Evolutionary conservation across 2,113 vertebrate species (phyloP).

Genomic region (Cyanoderma ruficeps): DNA sequence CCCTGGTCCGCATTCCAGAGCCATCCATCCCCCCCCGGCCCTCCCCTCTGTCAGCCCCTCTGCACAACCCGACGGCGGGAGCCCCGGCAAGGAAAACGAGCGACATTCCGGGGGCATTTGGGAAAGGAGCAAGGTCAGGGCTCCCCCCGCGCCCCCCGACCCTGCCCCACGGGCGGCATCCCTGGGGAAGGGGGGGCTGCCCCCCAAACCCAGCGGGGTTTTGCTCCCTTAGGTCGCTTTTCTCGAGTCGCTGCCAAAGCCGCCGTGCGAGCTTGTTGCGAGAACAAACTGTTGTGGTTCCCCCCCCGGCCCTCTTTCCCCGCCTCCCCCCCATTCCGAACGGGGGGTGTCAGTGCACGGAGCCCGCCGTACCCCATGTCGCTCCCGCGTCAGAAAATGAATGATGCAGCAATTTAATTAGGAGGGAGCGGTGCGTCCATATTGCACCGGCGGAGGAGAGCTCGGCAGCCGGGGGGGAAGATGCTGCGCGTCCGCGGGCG

Average conservation of each 20-base stretch:
- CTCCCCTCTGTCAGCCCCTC: neutral
- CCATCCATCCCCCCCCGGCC: neutral
- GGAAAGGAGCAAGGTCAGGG: neutral
- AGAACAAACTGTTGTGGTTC: neutral
- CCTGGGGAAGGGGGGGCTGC: neutral
- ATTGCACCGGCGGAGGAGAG: neutral
- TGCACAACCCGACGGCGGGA: neutral
- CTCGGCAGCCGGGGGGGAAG: neutral
- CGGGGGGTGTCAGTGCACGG: neutral
- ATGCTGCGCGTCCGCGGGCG: neutral
- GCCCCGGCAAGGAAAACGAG: neutral
- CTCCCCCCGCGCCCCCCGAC: neutral
- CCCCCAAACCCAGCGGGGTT: neutral
- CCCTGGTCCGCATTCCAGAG: neutral
- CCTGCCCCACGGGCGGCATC: neutral
- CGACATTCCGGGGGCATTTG: neutral
- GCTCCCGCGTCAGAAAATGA: conserved; percentile 26
- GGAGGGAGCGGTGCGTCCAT: conserved; percentile 8
- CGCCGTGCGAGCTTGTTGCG: neutral
- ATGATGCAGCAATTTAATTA: conserved; percentile 52
- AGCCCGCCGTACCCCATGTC: neutral
- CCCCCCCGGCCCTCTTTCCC: neutral
- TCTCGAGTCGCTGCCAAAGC: neutral
- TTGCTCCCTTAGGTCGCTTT: accelerated
- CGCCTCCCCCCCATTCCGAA: neutral